Base-by-base conservation (phyloP, 2,888 invertebrate species). In the Cephus spinipes region DNA sequence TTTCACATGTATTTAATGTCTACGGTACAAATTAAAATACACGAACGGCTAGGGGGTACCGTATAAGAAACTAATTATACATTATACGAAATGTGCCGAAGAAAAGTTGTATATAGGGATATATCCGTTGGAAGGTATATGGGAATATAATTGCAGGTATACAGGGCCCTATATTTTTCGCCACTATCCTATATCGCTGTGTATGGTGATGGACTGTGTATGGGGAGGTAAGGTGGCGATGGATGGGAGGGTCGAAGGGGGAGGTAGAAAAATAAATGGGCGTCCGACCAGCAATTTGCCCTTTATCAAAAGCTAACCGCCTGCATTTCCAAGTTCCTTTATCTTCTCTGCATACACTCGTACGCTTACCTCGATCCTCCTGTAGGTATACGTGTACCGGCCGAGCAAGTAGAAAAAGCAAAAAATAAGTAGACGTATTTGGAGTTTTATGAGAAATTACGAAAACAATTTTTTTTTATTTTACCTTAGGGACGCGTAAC, bases 211-310 rank as follows among this genome's bases (percentile, higher is more conserved):
- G 75, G 73, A 75, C 68, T 75, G 30, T 75, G 74, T 3, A 74
- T 32, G 30, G 74, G 23, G 35, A 12, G 74, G 34, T n/a, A 35
- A 77, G 74, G 73, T 40, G 75, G 69, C 69, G 75, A 71, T 73
- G 73, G 76, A 80, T 74, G 81, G 76, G 81, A 81, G 78, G n/a
- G 81, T 73, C 55, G 73, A 75, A 35, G 79, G 76, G 79, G 69
- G 23, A 32, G 34, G 71, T 30, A 84, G 87, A 83, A 88, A 89
- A 88, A 87, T 87, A 88, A 87, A 87, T 84, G 84, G 83, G 82
- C 85, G 77, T 81, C 81, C 81, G 84, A 83, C 81, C 81, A 79
- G 85, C 85, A 87, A 88, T 88, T 89, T 88, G 84, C 87, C 84
- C 85, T 86, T 83, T 86, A 87, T 88, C 87, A 80, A 85, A 82